Percentiles rank a stretch among this genome's conserved stretches.
Evolutionary conservation across 2,888 invertebrate species (phyloP).

Genomic region (Nycteola revayana): DNA sequence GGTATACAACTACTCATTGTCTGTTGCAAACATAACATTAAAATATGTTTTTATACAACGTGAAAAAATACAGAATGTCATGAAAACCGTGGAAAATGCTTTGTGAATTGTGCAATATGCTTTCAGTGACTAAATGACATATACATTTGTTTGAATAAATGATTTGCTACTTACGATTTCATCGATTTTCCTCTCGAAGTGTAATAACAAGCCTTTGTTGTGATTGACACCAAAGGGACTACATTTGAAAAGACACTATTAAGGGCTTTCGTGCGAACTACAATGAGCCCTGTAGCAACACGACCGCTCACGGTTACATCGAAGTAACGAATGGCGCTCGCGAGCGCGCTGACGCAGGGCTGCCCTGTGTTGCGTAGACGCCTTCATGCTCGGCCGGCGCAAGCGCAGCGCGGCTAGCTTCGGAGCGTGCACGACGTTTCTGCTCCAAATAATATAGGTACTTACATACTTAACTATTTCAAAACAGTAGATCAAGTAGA

Average conservation of each 20-base stretch:
- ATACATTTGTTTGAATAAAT: conserved; percentile 16
- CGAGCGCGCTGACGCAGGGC: conserved; percentile 12
- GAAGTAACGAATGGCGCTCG: conserved; percentile 55
- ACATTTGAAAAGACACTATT: conserved; percentile 78
- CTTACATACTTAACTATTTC: no score
- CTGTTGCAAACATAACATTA: background rate
- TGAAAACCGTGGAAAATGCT: conserved; percentile 23
- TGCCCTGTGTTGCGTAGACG: conserved; percentile 9
- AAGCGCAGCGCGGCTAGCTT: background rate
- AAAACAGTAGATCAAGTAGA: no score
- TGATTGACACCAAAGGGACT: conserved; percentile 69
- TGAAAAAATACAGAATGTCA: conserved; percentile 18
- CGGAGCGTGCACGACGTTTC: background rate
- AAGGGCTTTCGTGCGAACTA: conserved; percentile 79
- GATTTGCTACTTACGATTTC: conserved; percentile 64
- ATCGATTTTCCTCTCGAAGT: conserved; percentile 75
- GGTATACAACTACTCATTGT: background rate
- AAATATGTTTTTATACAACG: background rate
- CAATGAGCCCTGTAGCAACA: conserved; percentile 75
- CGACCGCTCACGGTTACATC: conserved; percentile 74
- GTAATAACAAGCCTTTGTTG: conserved; percentile 57
- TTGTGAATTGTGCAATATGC: conserved; percentile 51
- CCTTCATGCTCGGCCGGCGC: conserved; percentile 3
- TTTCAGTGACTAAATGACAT: conserved; percentile 23
- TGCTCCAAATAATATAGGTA: background rate